Evolutionary conservation across 2,797 vertebrate species (phyloP).

Genomic region (Delichon dasypus): DNA sequence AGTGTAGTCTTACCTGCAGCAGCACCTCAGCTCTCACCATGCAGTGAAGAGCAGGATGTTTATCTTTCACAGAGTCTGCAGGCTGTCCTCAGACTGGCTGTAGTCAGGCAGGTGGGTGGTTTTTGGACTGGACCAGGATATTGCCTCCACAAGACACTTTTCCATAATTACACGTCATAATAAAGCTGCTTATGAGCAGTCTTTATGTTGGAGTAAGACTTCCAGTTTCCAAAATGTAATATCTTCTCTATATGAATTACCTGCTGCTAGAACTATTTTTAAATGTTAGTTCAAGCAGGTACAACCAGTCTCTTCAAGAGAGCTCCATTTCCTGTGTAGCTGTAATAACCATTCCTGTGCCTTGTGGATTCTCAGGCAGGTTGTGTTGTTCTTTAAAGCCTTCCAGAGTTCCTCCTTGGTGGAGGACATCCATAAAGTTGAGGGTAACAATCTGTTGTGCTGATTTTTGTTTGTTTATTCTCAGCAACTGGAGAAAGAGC

Average conservation of each 20-base stretch:
- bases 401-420: neutral
- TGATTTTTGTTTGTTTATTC: neutral
- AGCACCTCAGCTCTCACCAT: neutral
- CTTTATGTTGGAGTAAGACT: neutral
- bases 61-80: neutral
- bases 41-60: neutral
- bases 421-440: neutral
- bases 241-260: neutral
- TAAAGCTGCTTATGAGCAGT: neutral
- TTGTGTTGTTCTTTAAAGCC: slow-evolving; percentile 6
- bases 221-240: neutral
- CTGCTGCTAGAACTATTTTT: neutral
- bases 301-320: neutral
- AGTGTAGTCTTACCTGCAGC: neutral
- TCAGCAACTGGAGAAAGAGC: slow-evolving; percentile 85
- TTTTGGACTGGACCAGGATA: neutral
- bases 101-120: neutral
- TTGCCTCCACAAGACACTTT: neutral
- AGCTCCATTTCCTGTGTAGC: neutral
- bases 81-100: neutral
- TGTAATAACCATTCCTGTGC: neutral
- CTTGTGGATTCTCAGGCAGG: neutral
- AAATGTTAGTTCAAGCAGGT: neutral
- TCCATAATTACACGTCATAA: neutral
- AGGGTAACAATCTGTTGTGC: neutral